Evolutionary conservation across 2,797 vertebrate species (phyloP).

Genomic region (Eulemur mongoz): DNA sequence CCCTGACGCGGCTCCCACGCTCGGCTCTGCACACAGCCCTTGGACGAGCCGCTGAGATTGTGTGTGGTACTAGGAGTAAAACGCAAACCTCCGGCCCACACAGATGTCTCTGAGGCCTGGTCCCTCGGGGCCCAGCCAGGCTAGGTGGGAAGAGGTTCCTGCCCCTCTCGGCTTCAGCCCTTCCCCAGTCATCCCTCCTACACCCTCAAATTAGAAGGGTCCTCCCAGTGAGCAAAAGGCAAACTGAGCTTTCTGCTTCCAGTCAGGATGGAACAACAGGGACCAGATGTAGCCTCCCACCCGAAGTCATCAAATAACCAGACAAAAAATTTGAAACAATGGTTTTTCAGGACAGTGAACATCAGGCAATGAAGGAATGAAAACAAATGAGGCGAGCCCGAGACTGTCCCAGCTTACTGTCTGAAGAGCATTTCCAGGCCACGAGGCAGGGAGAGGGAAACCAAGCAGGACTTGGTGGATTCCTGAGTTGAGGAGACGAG

Average conservation of each 20-base stretch:
- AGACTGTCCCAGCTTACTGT: background rate
- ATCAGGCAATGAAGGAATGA: background rate
- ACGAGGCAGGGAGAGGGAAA: background rate
- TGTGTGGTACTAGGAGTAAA: slow-evolving; percentile 28
- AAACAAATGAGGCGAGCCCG: background rate
- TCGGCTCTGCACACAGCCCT: slow-evolving; percentile 57
- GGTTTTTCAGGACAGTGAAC: background rate
- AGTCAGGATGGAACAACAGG: slow-evolving; percentile 26
- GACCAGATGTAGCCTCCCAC: slow-evolving; percentile 34
- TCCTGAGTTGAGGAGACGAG: background rate
- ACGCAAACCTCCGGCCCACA: slow-evolving; percentile 65
- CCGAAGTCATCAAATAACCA: slow-evolving; percentile 51
- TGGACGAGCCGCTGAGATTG: slow-evolving; percentile 54
- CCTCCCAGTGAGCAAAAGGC: slow-evolving; percentile 32
- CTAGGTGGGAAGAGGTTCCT: background rate
- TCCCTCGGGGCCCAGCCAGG: background rate
- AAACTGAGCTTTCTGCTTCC: slow-evolving; percentile 11
- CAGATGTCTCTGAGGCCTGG: slow-evolving; percentile 9
- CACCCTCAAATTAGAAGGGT: background rate
- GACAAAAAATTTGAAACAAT: slow-evolving; percentile 42
- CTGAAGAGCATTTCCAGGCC: background rate
- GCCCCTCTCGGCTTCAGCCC: background rate
- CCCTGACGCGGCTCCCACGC: slow-evolving; percentile 73
- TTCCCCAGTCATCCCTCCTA: background rate
- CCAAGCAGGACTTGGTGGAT: background rate